Evolutionary conservation across 2,113 vertebrate species (phyloP).

Genomic region (Callospermophilus lateralis): DNA sequence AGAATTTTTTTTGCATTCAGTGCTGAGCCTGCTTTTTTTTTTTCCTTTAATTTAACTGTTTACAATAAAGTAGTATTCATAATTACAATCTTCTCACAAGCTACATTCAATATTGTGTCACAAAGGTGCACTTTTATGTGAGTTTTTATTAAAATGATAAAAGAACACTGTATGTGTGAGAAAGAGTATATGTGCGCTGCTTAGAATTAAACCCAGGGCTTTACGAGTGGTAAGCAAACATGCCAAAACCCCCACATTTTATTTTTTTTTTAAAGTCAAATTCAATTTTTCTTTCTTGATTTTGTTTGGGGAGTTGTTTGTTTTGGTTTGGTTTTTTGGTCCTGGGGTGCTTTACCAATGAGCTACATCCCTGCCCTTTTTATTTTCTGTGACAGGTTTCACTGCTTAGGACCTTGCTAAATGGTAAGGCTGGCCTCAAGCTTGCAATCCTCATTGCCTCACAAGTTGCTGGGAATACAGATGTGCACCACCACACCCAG

Average conservation of each 20-base stretch:
- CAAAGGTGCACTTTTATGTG: not conserved
- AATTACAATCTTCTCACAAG: not conserved
- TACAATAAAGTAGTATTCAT: not conserved
- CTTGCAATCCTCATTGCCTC: not conserved
- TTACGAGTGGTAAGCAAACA: too few relatives aligned
- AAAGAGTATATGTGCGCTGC: too few relatives aligned
- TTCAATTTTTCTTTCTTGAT: too few relatives aligned
- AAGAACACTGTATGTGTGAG: not conserved
- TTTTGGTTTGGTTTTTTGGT: too few relatives aligned
- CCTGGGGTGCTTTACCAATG: too few relatives aligned
- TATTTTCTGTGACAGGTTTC: not conserved
- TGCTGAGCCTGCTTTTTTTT: slow-evolving; percentile 51
- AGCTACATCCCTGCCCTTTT: too few relatives aligned
- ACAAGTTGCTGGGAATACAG: too few relatives aligned
- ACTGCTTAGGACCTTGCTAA: not conserved
- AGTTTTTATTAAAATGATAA: slow-evolving; percentile 9
- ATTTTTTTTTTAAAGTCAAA: not conserved
- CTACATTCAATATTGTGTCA: not conserved
- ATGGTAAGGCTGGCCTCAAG: not conserved
- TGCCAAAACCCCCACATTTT: not conserved
- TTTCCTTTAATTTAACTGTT: not conserved
- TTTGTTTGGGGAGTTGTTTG: too few relatives aligned
- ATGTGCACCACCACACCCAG: too few relatives aligned
- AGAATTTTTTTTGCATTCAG: not conserved
- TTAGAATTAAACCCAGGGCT: too few relatives aligned